Evolutionary conservation across 2,113 vertebrate genomes (phyloP).

Genomic region (Danionella cerebrum): DNA sequence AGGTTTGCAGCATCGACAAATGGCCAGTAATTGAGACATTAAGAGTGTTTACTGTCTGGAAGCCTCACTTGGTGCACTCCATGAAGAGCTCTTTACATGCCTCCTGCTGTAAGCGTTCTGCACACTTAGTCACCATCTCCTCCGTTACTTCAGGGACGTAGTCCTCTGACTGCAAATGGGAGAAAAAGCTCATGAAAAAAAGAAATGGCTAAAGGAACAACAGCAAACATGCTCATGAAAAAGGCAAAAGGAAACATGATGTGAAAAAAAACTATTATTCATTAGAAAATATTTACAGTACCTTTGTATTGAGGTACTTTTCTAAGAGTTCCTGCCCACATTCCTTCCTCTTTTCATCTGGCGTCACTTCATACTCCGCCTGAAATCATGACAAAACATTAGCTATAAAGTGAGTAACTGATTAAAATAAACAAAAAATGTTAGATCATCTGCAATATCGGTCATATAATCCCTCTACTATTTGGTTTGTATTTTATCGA

Average conservation of each 20-base stretch:
- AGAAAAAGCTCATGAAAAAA: neutral
- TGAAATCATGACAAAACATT: constrained; percentile 45
- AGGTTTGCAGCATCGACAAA: neutral
- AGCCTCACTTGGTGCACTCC: constrained; percentile 84
- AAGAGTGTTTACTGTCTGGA: neutral
- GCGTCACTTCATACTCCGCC: constrained; percentile 92
- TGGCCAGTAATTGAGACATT: neutral
- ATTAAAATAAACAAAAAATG: no score
- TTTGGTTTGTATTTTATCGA: no score
- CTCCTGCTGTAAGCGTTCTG: constrained; percentile 77
- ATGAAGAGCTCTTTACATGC: constrained; percentile 94
- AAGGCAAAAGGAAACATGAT: neutral
- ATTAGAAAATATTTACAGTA: constrained; percentile 17
- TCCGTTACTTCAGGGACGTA: constrained; percentile 78
- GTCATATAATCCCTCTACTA: no score
- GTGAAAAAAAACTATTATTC: neutral
- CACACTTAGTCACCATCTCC: constrained; percentile 73
- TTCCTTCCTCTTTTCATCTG: constrained; percentile 88
- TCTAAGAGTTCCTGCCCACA: constrained; percentile 78
- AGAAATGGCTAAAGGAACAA: neutral
- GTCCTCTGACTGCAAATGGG: constrained; percentile 72
- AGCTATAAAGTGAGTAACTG: neutral
- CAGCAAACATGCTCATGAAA: no score
- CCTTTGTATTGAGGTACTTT: constrained; percentile 73
- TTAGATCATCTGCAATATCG: no score